Percentiles rank a stretch among this genome's conserved stretches.
Evolutionary conservation across 2,113 vertebrate species (phyloP).

Genomic region (Sylvilagus bachmani): DNA sequence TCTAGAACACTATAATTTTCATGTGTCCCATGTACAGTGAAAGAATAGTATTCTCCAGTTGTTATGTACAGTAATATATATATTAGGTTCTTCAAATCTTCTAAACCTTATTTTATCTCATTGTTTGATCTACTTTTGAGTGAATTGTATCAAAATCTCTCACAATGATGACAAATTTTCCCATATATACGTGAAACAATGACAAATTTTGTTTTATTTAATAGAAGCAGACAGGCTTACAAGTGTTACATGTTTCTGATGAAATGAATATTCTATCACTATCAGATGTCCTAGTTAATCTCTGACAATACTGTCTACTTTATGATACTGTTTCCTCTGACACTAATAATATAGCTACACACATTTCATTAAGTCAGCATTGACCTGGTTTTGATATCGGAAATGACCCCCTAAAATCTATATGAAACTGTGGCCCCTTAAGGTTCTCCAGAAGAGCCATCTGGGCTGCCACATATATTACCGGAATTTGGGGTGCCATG

Average conservation of each 20-base stretch:
- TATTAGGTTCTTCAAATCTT: background rate
- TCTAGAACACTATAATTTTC: background rate
- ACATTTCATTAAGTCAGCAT: background rate
- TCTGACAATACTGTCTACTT: background rate
- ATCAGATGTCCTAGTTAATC: background rate
- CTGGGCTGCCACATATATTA: too few species aligned
- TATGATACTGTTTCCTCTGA: background rate
- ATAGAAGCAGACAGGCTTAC: background rate
- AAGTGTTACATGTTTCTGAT: background rate
- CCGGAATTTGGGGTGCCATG: too few species aligned
- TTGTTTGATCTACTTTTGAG: background rate
- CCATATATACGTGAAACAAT: background rate
- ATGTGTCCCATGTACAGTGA: background rate
- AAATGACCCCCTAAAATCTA: too few species aligned
- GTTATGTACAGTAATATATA: background rate
- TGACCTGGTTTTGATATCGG: background rate
- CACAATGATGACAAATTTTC: background rate
- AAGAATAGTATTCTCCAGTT: slow-evolving; percentile 3
- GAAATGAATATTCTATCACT: background rate
- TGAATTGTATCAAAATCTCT: background rate
- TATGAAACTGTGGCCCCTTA: too few species aligned
- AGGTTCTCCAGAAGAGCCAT: too few species aligned
- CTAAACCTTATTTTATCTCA: background rate
- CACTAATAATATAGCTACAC: background rate
- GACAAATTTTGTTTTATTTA: background rate